phyloP scores from a whole-genome alignment of 2,888 invertebrate species.

The Hypomecis atomaria region DNA sequence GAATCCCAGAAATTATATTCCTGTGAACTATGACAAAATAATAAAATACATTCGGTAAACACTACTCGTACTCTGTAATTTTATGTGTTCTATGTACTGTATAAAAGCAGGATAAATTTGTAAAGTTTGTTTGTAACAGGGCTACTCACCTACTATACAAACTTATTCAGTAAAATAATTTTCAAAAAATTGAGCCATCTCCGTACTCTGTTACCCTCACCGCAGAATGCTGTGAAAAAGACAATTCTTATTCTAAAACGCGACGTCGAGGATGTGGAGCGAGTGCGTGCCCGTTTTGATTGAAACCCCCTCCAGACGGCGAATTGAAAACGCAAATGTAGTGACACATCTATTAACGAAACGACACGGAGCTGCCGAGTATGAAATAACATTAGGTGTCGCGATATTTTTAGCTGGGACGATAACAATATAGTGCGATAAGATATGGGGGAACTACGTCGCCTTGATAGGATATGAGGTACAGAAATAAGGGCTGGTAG shows the following conservation, averaged over 20 bases:
- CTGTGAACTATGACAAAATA: too few species aligned
- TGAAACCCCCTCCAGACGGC: conserved; percentile 74
- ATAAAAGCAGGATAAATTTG: too few species aligned
- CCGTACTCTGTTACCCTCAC: conserved; percentile 60
- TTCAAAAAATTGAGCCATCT: conserved; percentile 43
- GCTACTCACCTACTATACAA: too few species aligned
- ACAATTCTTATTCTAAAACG: conserved; percentile 85
- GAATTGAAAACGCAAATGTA: conserved; percentile 83
- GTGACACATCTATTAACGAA: conserved; percentile 82
- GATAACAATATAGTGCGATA: conserved; percentile 20
- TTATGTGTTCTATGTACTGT: too few species aligned
- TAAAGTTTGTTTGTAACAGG: not conserved
- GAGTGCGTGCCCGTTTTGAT: conserved; percentile 83
- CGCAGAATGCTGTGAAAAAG: conserved; percentile 78
- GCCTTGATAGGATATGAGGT: conserved; percentile 3
- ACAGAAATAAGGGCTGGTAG: not conserved
- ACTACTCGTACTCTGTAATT: too few species aligned
- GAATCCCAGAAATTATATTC: too few species aligned
- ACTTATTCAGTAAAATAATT: too few species aligned
- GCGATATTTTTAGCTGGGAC: conserved; percentile 15
- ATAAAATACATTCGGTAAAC: too few species aligned
- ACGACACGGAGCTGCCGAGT: conserved; percentile 68
- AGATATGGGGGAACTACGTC: conserved; percentile 8
- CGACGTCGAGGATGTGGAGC: conserved; percentile 78
- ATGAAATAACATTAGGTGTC: conserved; percentile 52